Base-by-base conservation (phyloP, 1,140 invertebrate genomes). In the Drosophila littoralis region DNA sequence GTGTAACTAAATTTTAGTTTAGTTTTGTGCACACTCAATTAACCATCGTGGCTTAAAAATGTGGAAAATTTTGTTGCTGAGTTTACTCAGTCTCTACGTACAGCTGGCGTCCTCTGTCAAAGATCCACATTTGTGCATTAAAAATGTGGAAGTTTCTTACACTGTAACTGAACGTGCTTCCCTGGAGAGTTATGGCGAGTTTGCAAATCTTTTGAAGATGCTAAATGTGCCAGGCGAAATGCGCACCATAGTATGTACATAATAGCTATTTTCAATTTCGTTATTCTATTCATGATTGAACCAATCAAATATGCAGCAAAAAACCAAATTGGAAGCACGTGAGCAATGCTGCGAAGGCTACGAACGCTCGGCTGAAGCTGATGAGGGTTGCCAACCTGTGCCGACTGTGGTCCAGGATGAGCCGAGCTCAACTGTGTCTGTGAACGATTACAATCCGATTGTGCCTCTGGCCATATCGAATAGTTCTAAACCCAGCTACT, bases 281-380 rank as follows among this genome's bases (percentile, higher is more conserved):
- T 6, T 32, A 32, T 12, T n/a, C 22, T 8, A 15, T 35, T 33
- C 0, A 33, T 32, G 2, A 13, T 38, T 12, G 1, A 17, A 45
- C 7, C 6, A 45, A 15, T 15, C n/a, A 45, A 45, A 46, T 22
- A 33, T 22, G 6, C 28, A 68, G 38, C 35, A 17, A 2, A 68
- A 68, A 60, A 52, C 12, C 1, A 51, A 50, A 28, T 7, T 51
- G 10, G 46, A 68, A 8, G 0, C 15, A 6, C 52, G 35, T n/a
- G 35, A 55, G 8, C 9, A 58, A n/a, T 68, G 66, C 15, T 68
- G 66, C 10, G 38, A 61, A 6, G 66, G 66, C 10, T 69, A 69
- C n/a, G 12, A 28, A 10, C 36, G 1, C 2, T 35, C 40, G 13
- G 12, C 3, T 4, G 35, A 10, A 12, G 5, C 40, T 6, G 13